A percentile compares a stretch with the other conserved stretches of the same genome.
These are phyloP conservation scores for Onthophagus taurus DNA, from an alignment of 1,140 invertebrate species.

Conservation along the genomic window DNA sequence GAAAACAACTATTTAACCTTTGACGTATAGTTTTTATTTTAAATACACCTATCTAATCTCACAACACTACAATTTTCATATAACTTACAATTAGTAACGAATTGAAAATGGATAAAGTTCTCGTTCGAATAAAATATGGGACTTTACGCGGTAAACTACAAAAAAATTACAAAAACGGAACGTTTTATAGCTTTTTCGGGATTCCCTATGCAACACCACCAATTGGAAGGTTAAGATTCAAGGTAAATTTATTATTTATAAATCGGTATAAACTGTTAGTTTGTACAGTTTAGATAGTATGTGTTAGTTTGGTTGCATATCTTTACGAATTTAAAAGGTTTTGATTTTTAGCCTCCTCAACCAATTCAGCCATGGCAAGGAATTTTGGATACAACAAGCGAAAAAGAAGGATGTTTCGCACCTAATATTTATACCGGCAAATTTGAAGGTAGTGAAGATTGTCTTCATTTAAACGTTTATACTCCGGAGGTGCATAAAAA, in stretches of 20 bases:
- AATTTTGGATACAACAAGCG: conserved; percentile 39
- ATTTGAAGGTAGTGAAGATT: conserved; percentile 52
- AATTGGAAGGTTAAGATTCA: conserved; percentile 20
- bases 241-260: conserved; percentile 14
- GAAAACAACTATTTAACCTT: too few species aligned
- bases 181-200: conserved; percentile 35
- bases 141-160: too few species aligned
- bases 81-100: too few species aligned
- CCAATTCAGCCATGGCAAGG: conserved; percentile 44
- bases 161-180: conserved; percentile 41
- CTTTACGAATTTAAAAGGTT: too few species aligned
- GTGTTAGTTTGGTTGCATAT: too few species aligned
- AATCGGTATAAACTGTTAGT: not conserved
- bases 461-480: conserved; percentile 63
- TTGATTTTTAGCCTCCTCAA: conserved; percentile 45
- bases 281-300: not conserved
- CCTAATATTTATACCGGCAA: not conserved
- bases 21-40: too few species aligned
- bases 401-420: conserved; percentile 25
- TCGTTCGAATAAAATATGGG: too few species aligned
- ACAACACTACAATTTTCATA: too few species aligned
- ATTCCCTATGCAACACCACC: conserved; percentile 28
- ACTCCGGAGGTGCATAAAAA: conserved; percentile 39
- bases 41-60: too few species aligned
- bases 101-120: too few species aligned